A percentile compares a stretch with the other conserved stretches of the same genome.
Evolutionary conservation across 2,113 vertebrate species (phyloP).

Genomic region (Hippocampus barbouri): DNA sequence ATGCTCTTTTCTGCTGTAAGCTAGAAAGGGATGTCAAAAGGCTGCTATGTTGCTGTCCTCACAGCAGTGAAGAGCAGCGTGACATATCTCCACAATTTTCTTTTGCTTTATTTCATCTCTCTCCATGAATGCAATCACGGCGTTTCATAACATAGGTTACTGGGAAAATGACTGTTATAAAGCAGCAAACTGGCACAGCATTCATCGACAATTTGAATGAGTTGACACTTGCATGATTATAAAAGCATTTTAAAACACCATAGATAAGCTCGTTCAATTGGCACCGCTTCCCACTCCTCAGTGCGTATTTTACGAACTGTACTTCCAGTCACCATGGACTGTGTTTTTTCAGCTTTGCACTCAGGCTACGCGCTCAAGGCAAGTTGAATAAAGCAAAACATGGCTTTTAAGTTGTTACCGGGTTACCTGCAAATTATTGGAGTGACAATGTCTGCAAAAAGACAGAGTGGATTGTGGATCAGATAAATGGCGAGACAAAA

Average conservation of each 20-base stretch:
- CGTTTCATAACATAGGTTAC: background rate
- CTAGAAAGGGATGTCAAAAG: slow-evolving; percentile 60
- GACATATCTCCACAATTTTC: slow-evolving; percentile 49
- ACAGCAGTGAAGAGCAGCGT: slow-evolving; percentile 45
- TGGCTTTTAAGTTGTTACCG: background rate
- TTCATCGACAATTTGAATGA: background rate
- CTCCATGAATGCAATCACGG: slow-evolving; percentile 31
- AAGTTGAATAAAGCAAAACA: background rate
- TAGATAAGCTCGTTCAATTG: background rate
- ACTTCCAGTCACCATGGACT: too few species aligned
- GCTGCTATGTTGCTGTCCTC: slow-evolving; percentile 55
- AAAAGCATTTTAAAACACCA: background rate
- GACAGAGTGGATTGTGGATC: too few species aligned
- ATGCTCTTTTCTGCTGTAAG: slow-evolving; percentile 55
- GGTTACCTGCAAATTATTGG: background rate
- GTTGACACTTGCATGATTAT: background rate
- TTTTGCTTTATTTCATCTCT: slow-evolving; percentile 30
- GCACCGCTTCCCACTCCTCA: background rate
- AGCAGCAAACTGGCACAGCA: background rate
- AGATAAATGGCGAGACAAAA: too few species aligned
- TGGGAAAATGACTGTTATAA: background rate
- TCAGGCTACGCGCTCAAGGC: background rate
- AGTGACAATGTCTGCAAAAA: background rate
- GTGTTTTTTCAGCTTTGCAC: background rate
- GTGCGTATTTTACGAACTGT: background rate